Percentiles rank a stretch among this genome's conserved stretches.
These are phyloP conservation scores for Megalopta genalis DNA, from an alignment of 1,140 invertebrate genomes.

Conservation along the genomic window DNA sequence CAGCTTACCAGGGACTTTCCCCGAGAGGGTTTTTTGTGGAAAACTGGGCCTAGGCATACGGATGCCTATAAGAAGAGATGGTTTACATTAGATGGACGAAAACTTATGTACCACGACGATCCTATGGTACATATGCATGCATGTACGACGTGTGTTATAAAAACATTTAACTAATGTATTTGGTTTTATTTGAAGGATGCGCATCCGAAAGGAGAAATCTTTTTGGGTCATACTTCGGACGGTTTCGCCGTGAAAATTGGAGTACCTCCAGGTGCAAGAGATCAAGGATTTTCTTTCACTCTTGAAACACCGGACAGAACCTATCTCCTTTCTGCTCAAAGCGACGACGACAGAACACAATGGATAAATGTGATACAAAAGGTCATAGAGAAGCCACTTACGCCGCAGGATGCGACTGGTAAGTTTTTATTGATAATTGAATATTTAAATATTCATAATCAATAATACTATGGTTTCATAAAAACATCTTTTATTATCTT, in stretches of 20 bases:
- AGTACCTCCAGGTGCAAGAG: slow-evolving; percentile 85
- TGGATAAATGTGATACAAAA: slow-evolving; percentile 90
- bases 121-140: slow-evolving; percentile 81
- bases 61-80: slow-evolving; percentile 92
- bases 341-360: slow-evolving; percentile 87
- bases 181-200: slow-evolving; percentile 82
- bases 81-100: slow-evolving; percentile 93
- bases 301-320: slow-evolving; percentile 91
- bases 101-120: slow-evolving; percentile 95
- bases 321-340: slow-evolving; percentile 91
- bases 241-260: slow-evolving; percentile 85
- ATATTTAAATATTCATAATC: no score
- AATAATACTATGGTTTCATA: not conserved
- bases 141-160: not conserved
- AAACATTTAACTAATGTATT: slow-evolving; percentile 14
- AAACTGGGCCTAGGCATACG: slow-evolving; percentile 89
- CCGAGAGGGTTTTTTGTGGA: slow-evolving; percentile 93
- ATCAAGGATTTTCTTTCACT: slow-evolving; percentile 90
- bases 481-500: slow-evolving; percentile 14
- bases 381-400: slow-evolving; percentile 88
- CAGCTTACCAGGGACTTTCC: slow-evolving; percentile 90
- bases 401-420: slow-evolving; percentile 90
- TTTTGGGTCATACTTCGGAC: slow-evolving; percentile 88
- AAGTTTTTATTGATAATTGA: slow-evolving; percentile 72
- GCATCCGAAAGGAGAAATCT: slow-evolving; percentile 94